phyloP scores from a whole-genome alignment of 2,888 invertebrate genomes.

The Aproaerema taeniolella region DNA sequence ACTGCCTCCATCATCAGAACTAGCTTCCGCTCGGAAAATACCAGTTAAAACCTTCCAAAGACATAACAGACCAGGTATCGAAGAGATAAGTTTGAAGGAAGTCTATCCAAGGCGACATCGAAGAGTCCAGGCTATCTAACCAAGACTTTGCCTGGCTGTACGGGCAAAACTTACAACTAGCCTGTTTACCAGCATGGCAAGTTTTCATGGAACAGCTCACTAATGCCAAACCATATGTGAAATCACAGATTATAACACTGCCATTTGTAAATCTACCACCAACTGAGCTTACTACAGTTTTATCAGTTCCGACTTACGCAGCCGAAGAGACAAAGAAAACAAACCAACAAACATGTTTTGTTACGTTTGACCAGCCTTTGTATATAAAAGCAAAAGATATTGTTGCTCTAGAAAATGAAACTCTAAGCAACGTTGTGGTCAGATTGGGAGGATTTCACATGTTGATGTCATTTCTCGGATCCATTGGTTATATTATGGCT shows the following conservation, averaged over 20 bases:
- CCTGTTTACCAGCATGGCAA: constrained; percentile 19
- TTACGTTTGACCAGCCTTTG: too few relatives aligned
- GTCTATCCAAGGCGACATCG: constrained; percentile 1
- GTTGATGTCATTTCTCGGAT: constrained; percentile 33
- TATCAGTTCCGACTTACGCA: constrained; percentile 26
- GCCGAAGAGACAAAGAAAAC: constrained; percentile 23
- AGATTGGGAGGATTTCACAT: constrained; percentile 35
- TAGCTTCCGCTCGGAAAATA: constrained; percentile 25
- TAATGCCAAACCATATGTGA: constrained; percentile 20
- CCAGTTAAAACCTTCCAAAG: constrained; percentile 24
- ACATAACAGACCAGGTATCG: constrained; percentile 26
- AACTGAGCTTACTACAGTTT: constrained; percentile 29
- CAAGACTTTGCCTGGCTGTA: constrained; percentile 29
- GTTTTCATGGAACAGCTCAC: constrained; percentile 21
- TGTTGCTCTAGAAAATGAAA: constrained; percentile 21
- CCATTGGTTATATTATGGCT: constrained; percentile 33
- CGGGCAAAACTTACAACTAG: constrained; percentile 15
- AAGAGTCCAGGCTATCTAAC: constrained; percentile 21
- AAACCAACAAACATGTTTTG: constrained; percentile 20
- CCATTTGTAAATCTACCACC: constrained; percentile 32
- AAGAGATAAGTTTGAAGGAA: constrained; percentile 18
- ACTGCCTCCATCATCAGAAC: constrained; percentile 22
- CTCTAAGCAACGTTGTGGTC: constrained; percentile 22
- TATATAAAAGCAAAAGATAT: constrained; percentile 31
- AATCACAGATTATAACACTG: constrained; percentile 27